phyloP scores from a whole-genome alignment of 2,888 invertebrate genomes.

The Agriopis leucophaearia region DNA sequence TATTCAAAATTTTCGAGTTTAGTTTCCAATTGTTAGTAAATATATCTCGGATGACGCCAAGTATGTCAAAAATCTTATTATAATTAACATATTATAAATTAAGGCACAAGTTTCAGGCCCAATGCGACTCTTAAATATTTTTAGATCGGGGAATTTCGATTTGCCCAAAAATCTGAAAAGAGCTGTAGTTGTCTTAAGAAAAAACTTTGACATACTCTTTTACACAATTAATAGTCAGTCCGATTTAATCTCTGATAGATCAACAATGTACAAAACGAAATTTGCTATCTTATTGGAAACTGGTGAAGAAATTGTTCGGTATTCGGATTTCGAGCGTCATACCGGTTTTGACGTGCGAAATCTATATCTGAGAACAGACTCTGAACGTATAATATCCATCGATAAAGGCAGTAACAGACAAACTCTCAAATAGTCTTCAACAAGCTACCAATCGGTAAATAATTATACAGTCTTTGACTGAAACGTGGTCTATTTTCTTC shows the following conservation, averaged over 20 bases:
- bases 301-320: slow-evolving; percentile 14
- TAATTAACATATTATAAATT: slow-evolving; percentile 25
- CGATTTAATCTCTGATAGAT: neutral
- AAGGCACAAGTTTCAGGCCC: slow-evolving; percentile 45
- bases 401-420: slow-evolving; percentile 10
- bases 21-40: slow-evolving; percentile 30
- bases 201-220: neutral
- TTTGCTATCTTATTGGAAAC: slow-evolving; percentile 12
- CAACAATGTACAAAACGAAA: slow-evolving; percentile 1
- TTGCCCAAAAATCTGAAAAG: neutral
- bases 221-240: slow-evolving; percentile 7
- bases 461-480: neutral
- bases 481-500: neutral
- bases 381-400: neutral
- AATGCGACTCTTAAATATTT: slow-evolving; percentile 7
- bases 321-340: slow-evolving; percentile 4
- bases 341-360: slow-evolving; percentile 14
- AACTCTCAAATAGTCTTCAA: neutral
- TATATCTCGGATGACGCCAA: slow-evolving; percentile 51
- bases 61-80: slow-evolving; percentile 47
- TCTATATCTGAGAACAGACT: neutral
- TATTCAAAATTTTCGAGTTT: slow-evolving; percentile 54
- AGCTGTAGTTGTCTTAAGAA: neutral
- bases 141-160: slow-evolving; percentile 3
- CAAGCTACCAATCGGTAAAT: neutral